Evolutionary conservation across 2,797 vertebrate genomes (phyloP).

Genomic region (Heliangelus exortis): DNA sequence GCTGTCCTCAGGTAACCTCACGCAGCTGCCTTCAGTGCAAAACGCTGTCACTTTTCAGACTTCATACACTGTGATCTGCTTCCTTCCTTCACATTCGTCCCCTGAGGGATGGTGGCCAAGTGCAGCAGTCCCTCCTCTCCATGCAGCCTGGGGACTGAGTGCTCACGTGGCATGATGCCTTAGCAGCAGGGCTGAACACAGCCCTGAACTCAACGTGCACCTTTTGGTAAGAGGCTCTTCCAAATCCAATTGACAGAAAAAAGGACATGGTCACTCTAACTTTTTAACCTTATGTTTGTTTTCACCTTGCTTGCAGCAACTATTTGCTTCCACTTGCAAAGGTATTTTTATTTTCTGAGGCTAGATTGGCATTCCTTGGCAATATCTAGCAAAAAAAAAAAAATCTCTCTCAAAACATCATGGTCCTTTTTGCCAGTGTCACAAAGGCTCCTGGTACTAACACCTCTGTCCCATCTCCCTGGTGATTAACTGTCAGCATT

Average conservation of each 20-base stretch:
- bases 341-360: background rate
- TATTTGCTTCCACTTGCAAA: background rate
- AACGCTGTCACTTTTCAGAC: slow-evolving; percentile 63
- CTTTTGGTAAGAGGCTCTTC: background rate
- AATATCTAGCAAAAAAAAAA: background rate
- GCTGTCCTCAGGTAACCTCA: slow-evolving; percentile 72
- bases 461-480: background rate
- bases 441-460: background rate
- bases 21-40: slow-evolving; percentile 60
- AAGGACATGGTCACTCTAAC: rapidly evolving
- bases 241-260: rapidly evolving
- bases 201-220: rapidly evolving
- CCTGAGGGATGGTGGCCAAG: background rate
- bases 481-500: background rate
- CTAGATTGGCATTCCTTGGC: background rate
- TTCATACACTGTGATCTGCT: slow-evolving; percentile 17
- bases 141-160: rapidly evolving
- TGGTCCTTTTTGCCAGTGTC: background rate
- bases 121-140: background rate
- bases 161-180: background rate
- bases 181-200: background rate
- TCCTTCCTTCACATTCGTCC: slow-evolving; percentile 24
- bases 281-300: background rate
- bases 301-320: background rate
- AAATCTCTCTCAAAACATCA: background rate